Conservation (phyloP, 2,113 vertebrate genomes). For the Cephalophus harveyi region DNA sequence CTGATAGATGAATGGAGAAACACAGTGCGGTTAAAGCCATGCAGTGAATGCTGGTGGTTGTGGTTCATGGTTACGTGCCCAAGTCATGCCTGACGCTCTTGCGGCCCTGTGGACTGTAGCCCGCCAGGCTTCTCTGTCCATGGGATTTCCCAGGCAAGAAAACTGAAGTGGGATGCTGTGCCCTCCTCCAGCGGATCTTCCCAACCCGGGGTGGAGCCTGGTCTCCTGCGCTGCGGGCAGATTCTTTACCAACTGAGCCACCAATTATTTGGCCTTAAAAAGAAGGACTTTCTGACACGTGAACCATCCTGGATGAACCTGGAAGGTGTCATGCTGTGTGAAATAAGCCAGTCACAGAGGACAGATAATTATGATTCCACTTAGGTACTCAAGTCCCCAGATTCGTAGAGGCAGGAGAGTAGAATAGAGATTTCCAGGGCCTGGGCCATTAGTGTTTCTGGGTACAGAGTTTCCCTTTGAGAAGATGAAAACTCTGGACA, state of each 20-base stretch:
- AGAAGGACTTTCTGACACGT: not conserved
- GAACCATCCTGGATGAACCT: not conserved
- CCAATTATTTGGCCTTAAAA: not conserved
- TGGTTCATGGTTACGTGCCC: not conserved
- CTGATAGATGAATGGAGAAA: fast-evolving
- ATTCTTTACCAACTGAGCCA: not conserved
- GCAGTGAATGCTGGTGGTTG: not conserved
- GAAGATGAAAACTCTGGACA: not conserved
- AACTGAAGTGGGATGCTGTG: not conserved
- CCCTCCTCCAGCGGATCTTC: not conserved
- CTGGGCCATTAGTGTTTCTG: not conserved
- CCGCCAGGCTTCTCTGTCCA: not conserved
- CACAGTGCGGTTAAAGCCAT: fast-evolving
- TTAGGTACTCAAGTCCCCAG: not conserved
- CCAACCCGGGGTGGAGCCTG: not conserved
- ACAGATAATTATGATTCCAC: not conserved
- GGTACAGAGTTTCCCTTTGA: not conserved
- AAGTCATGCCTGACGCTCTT: not conserved
- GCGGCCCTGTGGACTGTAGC: not conserved
- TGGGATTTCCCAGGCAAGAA: not conserved
- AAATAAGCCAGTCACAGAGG: not conserved
- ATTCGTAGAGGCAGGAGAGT: not conserved
- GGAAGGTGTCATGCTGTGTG: not conserved
- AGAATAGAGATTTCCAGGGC: not conserved
- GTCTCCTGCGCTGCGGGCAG: not conserved